These are phyloP conservation scores for Hippocampus barbouri DNA, from an alignment of 2,113 vertebrate genomes.

Conservation along the genomic window DNA sequence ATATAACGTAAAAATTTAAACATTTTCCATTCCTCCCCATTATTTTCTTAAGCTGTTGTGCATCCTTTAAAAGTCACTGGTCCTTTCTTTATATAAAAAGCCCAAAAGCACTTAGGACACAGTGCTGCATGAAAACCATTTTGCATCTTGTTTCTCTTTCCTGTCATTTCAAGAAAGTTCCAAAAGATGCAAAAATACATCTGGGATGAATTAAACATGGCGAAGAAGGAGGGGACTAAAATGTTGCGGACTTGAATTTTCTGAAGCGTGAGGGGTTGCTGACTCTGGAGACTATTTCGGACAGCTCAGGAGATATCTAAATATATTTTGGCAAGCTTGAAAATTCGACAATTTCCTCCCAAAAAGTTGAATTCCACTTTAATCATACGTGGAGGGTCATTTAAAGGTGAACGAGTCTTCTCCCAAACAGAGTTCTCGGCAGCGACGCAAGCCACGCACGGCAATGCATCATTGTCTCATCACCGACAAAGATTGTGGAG, in stretches of 20 bases:
- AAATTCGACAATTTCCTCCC: constrained; percentile 20
- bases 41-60: too few relatives aligned
- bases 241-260: neutral
- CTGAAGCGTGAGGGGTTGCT: neutral
- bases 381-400: neutral
- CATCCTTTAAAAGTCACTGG: neutral
- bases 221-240: constrained; percentile 9
- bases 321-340: constrained; percentile 4
- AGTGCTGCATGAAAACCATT: constrained; percentile 15
- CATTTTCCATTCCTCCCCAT: too few relatives aligned
- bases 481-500: constrained; percentile 46
- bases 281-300: constrained; percentile 5
- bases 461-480: constrained; percentile 47
- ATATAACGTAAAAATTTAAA: too few relatives aligned
- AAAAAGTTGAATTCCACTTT: constrained; percentile 32
- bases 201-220: constrained; percentile 51
- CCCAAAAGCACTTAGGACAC: neutral
- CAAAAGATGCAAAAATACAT: constrained; percentile 36
- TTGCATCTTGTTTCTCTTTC: constrained; percentile 29
- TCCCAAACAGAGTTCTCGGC: constrained; percentile 15
- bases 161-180: constrained; percentile 16
- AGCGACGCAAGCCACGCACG: constrained; percentile 22
- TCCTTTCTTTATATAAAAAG: neutral
- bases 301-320: neutral
- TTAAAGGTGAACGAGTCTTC: constrained; percentile 23